Conservation (phyloP, 37 sponge, comb jelly and placozoan genomes). For the Petrosia ficiformis region DNA sequence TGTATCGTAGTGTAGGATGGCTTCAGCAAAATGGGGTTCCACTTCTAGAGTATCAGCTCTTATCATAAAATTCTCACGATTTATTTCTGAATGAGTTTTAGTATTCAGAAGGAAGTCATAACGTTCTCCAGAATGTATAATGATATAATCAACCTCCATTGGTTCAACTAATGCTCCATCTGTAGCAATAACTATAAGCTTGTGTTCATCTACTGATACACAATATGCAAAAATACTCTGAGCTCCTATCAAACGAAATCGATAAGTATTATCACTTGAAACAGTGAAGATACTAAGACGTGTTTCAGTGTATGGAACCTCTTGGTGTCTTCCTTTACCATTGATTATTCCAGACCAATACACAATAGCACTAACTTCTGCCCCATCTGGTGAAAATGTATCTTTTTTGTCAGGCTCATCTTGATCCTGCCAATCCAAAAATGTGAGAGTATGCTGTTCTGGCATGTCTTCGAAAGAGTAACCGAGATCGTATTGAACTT, state of each 20-base stretch:
- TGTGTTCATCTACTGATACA: slow-evolving; percentile 61
- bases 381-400: slow-evolving; percentile 31
- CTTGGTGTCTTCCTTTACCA: slow-evolving; percentile 55
- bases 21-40: slow-evolving; percentile 31
- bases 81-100: slow-evolving; percentile 18
- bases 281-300: slow-evolving; percentile 22
- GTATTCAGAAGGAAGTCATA: slow-evolving; percentile 72
- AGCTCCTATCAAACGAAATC: slow-evolving; percentile 81
- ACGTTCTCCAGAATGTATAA: slow-evolving; percentile 76
- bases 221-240: slow-evolving; percentile 63
- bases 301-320: not conserved
- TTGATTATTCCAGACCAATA: slow-evolving; percentile 81
- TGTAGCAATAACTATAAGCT: slow-evolving; percentile 54
- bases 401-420: not conserved
- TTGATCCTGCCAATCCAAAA: slow-evolving; percentile 64
- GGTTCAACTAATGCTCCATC: slow-evolving; percentile 60
- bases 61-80: slow-evolving; percentile 38
- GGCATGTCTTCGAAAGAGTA: not conserved
- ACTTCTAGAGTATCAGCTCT: slow-evolving; percentile 73
- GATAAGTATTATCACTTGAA: slow-evolving; percentile 7
- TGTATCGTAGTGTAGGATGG: slow-evolving; percentile 37
- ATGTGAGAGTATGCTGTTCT: slow-evolving; percentile 50
- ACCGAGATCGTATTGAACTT: not conserved
- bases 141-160: slow-evolving; percentile 58
- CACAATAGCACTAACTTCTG: slow-evolving; percentile 53